These are phyloP conservation scores for Macrobrachium rosenbergii DNA, from an alignment of 1,140 invertebrate genomes.

Conservation along the genomic window DNA sequence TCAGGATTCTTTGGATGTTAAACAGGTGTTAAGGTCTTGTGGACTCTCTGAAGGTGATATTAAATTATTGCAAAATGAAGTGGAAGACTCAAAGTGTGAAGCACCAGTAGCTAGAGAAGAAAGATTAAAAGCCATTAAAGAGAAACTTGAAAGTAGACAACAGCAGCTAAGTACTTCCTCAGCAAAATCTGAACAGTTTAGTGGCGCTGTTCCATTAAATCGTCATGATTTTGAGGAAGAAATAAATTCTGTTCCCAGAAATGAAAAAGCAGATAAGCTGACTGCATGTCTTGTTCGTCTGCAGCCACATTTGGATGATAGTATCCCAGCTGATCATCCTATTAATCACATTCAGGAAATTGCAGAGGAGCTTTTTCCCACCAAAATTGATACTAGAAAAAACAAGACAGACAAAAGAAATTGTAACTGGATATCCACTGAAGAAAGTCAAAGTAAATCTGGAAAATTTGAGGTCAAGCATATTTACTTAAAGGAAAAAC, in stretches of 20 bases:
- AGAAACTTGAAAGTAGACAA: conserved; percentile 36
- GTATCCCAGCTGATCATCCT: conserved; percentile 59
- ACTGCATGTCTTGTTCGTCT: conserved; percentile 51
- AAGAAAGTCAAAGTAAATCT: background rate
- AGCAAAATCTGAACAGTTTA: conserved; percentile 28
- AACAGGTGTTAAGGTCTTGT: conserved; percentile 41
- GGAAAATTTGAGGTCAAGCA: conserved; percentile 1
- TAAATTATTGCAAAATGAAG: conserved; percentile 40
- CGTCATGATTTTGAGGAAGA: conserved; percentile 55
- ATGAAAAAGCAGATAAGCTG: conserved; percentile 29
- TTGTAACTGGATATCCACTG: background rate
- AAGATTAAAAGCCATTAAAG: conserved; percentile 38
- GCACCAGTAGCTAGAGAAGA: conserved; percentile 28
- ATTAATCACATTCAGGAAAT: conserved; percentile 60
- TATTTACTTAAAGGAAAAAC: conserved; percentile 50
- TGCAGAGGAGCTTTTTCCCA: conserved; percentile 48
- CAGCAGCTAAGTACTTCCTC: background rate
- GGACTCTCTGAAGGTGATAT: conserved; percentile 56
- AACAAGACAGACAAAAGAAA: conserved; percentile 2
- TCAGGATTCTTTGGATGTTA: conserved; percentile 25
- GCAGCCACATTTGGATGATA: conserved; percentile 42
- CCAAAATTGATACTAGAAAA: background rate
- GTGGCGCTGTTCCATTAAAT: conserved; percentile 41
- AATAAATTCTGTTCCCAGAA: conserved; percentile 1
- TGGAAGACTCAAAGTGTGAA: background rate